phyloP scores from a whole-genome alignment of 2,797 vertebrate species.

The Pempheris klunzingeri region DNA sequence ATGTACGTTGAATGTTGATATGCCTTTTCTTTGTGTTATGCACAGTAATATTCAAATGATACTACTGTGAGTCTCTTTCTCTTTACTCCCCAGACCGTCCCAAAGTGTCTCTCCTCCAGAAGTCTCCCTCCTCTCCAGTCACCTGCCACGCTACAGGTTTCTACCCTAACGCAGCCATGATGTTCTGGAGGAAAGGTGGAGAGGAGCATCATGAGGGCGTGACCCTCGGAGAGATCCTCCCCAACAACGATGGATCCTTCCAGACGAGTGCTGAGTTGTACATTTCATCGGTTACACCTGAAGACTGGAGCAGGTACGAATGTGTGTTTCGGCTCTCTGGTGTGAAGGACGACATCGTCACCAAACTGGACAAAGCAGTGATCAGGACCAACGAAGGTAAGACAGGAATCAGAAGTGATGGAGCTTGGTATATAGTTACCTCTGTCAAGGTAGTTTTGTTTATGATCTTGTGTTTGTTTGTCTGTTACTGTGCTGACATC shows the following conservation, averaged over 20 bases:
- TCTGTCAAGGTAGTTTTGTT: too few relatives aligned
- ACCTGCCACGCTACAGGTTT: too few relatives aligned
- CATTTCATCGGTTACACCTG: conserved; percentile 1
- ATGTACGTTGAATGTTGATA: too few relatives aligned
- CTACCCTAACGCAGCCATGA: too few relatives aligned
- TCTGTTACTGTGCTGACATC: neutral
- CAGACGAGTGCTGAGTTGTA: conserved; percentile 41
- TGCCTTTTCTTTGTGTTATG: too few relatives aligned
- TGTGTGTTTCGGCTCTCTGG: conserved; percentile 51
- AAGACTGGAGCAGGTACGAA: conserved; percentile 35
- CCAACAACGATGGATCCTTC: conserved; percentile 26
- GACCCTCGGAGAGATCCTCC: conserved; percentile 1
- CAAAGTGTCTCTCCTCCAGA: conserved; percentile 59
- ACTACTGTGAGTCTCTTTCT: neutral
- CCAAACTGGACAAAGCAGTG: conserved; percentile 10
- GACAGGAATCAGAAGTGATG: neutral
- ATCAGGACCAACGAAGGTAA: conserved; percentile 30
- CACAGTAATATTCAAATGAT: too few relatives aligned
- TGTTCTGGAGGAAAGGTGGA: too few relatives aligned
- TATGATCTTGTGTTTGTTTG: neutral
- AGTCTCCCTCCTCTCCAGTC: conserved; percentile 31
- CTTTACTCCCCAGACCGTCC: conserved; percentile 17
- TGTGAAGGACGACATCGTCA: conserved; percentile 2
- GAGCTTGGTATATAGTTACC: too few relatives aligned
- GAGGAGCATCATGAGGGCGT: too few relatives aligned